Evolutionary conservation across 2,797 vertebrate species (phyloP).

Genomic region (Periophthalmus magnuspinnatus): DNA sequence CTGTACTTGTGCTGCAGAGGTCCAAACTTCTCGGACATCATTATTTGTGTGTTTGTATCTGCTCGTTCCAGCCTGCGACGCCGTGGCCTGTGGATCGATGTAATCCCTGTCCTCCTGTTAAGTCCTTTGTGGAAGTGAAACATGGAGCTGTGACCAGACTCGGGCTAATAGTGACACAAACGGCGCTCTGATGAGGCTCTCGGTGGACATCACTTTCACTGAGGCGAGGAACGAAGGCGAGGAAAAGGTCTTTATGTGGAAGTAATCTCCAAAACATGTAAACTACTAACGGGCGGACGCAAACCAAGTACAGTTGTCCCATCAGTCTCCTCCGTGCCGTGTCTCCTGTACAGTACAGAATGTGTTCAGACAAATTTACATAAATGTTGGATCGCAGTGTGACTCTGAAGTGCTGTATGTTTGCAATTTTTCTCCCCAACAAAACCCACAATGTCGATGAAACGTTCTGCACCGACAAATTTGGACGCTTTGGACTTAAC

Average conservation of each 20-base stretch:
- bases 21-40: slow-evolving; percentile 15
- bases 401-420: no score
- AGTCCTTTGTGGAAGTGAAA: slow-evolving; percentile 8
- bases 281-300: no score
- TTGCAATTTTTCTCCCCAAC: no score
- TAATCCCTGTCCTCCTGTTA: slow-evolving; percentile 5
- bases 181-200: slow-evolving; percentile 11
- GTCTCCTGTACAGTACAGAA: no score
- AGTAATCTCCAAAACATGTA: background rate
- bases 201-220: background rate
- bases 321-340: no score
- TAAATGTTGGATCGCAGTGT: no score
- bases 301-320: no score
- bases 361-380: no score
- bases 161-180: slow-evolving; percentile 4
- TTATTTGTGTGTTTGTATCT: slow-evolving; percentile 20
- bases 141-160: slow-evolving; percentile 10
- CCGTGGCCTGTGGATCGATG: slow-evolving; percentile 12
- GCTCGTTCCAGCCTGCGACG: slow-evolving; percentile 8
- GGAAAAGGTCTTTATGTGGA: background rate
- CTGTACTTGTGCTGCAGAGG: background rate
- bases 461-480: no score
- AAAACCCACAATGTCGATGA: no score
- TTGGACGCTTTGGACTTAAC: no score
- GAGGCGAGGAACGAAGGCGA: background rate